phyloP scores from a whole-genome alignment of 64 coral and sea anemone species.

The Montipora sp. region DNA sequence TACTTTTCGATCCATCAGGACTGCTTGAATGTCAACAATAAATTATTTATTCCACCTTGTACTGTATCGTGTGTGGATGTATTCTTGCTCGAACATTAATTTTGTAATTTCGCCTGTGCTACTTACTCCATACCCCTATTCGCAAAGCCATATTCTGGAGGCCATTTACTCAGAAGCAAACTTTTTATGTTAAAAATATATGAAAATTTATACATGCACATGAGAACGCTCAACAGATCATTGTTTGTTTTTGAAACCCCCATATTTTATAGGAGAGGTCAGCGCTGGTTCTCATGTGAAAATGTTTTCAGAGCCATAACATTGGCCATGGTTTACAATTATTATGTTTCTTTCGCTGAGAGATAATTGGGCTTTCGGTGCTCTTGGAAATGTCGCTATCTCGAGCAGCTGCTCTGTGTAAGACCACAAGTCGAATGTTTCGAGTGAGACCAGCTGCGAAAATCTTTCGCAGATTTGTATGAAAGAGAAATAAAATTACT shows the following conservation, averaged over 20 bases:
- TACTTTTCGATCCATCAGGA: slow-evolving; percentile 39
- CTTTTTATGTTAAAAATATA: background rate
- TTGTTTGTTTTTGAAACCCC: background rate
- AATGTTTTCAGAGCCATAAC: background rate
- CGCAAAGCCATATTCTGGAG: background rate
- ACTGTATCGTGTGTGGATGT: slow-evolving; percentile 26
- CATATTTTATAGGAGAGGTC: background rate
- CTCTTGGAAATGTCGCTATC: slow-evolving; percentile 22
- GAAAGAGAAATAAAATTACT: background rate
- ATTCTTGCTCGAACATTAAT: background rate
- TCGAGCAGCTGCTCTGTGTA: slow-evolving; percentile 1
- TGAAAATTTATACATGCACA: background rate
- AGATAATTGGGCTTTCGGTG: background rate
- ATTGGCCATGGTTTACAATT: slow-evolving; percentile 4
- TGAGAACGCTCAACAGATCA: background rate
- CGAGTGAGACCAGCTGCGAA: slow-evolving; percentile 22
- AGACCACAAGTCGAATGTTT: slow-evolving; percentile 34
- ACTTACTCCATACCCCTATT: background rate
- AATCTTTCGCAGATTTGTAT: slow-evolving; percentile 29
- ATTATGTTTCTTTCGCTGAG: background rate
- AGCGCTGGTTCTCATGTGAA: background rate
- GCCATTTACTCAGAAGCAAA: background rate
- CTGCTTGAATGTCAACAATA: slow-evolving; percentile 44
- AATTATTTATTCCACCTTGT: slow-evolving; percentile 52
- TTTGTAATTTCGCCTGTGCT: background rate